Evolutionary conservation across 2,888 invertebrate species (phyloP), one percentile per base, ranked within the genome.

Genomic region (Caenorhabditis afra): DNA sequence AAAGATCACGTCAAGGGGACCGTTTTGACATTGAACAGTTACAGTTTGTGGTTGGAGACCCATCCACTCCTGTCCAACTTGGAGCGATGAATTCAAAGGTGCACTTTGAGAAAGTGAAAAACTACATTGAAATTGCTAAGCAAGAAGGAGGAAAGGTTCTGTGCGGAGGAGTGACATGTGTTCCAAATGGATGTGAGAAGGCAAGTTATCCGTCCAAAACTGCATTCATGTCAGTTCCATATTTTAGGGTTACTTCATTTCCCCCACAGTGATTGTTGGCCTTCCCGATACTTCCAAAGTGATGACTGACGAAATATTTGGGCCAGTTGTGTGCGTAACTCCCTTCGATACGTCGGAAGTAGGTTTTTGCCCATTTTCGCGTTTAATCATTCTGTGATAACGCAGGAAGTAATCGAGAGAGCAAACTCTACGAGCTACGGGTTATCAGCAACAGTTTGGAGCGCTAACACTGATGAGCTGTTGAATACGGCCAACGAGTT

Each of bases 261-360:
- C 88, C 7, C 92, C 93, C 2, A 91, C 92, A 0, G 90, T 93
- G 1, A 90, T 93, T 11, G 89, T 91, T 0, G 90, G 90, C 29
- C 84, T 92, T 2, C 39, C 85, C 0, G 92, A 92, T 82, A 77
- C 86, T 1, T 91, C 91, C 2, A 85, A 90, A 4, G 90, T 91
- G 62, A 92, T 93, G 91, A 91, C 90, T 62, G 92, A 93, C 80
- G 93, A 93, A 85, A 92, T 93, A 41, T 93, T 93, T 87, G 93
- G 93, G 0, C 93, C 93, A 0, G 92, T 93, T 12, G 91, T 91
- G 5, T 92, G 92, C 85, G 84, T 93, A 29, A 87, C 80, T 3
- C 75, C 77, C 0, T 87, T 86, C 59, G 80, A 90, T 45, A 86
- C 85, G 7, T 85, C 88, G 61, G 86, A 86, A 57, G 79, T 82